phyloP scores from a whole-genome alignment of 2,888 invertebrate genomes.

The Catocala sponsa region DNA sequence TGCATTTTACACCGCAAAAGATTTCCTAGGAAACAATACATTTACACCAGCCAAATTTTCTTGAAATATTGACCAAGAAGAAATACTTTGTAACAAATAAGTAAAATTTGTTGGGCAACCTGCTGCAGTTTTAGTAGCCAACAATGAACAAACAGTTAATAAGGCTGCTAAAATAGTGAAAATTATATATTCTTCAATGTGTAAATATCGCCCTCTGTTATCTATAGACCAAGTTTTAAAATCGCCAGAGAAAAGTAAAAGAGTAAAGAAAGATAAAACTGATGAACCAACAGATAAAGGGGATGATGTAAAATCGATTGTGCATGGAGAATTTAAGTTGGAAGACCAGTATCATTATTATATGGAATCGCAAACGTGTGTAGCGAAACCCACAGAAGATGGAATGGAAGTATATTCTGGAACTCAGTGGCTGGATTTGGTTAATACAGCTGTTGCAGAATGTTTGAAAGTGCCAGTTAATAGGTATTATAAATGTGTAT shows the following conservation, averaged over 20 bases:
- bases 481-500: constrained; percentile 74
- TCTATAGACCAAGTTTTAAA: constrained; percentile 58
- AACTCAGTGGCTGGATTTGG: constrained; percentile 89
- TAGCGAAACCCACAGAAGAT: constrained; percentile 90
- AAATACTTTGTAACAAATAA: constrained; percentile 77
- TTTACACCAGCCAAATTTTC: constrained; percentile 66
- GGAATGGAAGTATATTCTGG: constrained; percentile 89
- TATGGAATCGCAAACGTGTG: constrained; percentile 91
- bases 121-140: constrained; percentile 87
- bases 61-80: constrained; percentile 58
- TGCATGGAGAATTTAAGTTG: constrained; percentile 84
- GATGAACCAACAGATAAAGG: constrained; percentile 64
- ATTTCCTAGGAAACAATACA: constrained; percentile 90
- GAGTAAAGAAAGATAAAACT: constrained; percentile 40
- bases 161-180: constrained; percentile 87
- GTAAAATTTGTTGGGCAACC: constrained; percentile 71
- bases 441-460: constrained; percentile 84
- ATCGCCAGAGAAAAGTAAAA: constrained; percentile 55
- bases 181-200: constrained; percentile 81
- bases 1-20: constrained; percentile 89
- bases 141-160: constrained; percentile 82
- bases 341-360: constrained; percentile 91
- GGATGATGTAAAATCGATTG: constrained; percentile 72
- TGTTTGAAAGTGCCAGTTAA: constrained; percentile 87
- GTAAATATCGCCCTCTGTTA: constrained; percentile 58